Evolutionary conservation across 2,113 vertebrate genomes (phyloP).

Genomic region (Cyanoderma ruficeps): DNA sequence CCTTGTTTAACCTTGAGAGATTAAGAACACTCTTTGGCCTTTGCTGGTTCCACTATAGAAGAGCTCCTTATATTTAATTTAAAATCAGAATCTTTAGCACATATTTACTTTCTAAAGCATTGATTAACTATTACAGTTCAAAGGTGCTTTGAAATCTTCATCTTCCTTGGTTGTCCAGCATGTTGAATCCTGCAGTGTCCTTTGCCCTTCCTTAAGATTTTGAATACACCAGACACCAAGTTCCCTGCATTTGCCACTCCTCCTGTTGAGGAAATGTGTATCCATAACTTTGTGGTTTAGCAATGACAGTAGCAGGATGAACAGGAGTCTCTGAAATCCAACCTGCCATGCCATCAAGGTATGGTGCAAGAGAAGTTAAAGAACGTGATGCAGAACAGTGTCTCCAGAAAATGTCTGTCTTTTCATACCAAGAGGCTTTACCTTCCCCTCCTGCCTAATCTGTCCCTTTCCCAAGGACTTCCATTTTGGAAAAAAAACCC

Average conservation of each 20-base stretch:
- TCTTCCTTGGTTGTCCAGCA: not conserved
- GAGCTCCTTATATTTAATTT: not conserved
- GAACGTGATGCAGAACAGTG: not conserved
- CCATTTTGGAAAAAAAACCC: not conserved
- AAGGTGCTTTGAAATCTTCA: not conserved
- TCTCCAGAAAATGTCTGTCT: not conserved
- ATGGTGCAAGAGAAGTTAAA: not conserved
- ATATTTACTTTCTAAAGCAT: not conserved
- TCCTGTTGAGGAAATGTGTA: not conserved
- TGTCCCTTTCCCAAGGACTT: not conserved
- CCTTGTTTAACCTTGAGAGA: not conserved
- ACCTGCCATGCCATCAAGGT: not conserved
- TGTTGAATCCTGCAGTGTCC: not conserved
- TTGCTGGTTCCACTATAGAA: not conserved
- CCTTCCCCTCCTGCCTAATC: not conserved
- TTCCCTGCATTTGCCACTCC: not conserved
- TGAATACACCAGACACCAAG: not conserved
- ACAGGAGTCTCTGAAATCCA: not conserved
- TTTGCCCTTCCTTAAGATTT: not conserved
- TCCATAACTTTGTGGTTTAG: not conserved
- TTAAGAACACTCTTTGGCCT: not conserved
- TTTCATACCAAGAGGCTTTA: not conserved
- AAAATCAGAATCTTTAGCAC: not conserved
- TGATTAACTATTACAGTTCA: not conserved
- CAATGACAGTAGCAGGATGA: not conserved